phyloP scores from a whole-genome alignment of 2,797 vertebrate species.

The Rhyacichthys aspro region DNA sequence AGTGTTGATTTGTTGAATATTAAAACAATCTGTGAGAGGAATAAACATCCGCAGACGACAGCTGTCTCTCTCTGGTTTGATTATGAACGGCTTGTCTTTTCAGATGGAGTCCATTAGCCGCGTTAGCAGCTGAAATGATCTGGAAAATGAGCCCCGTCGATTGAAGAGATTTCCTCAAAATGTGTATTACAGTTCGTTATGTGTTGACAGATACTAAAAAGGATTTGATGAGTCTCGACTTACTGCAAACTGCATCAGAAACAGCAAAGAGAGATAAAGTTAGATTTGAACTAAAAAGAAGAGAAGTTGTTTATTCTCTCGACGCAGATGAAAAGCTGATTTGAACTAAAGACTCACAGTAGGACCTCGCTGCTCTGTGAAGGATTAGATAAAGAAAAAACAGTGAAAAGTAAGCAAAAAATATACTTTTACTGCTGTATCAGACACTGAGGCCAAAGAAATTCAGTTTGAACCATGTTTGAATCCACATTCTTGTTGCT shows the following conservation, averaged over 20 bases:
- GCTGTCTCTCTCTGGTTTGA: not conserved
- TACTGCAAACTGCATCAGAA: not conserved
- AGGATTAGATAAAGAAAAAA: not conserved
- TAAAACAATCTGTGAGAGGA: not conserved
- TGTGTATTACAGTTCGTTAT: not conserved
- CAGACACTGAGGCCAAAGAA: too few relatives aligned
- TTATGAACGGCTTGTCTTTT: not conserved
- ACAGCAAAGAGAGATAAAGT: not conserved
- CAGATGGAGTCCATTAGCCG: conserved; percentile 2
- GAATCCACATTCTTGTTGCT: too few relatives aligned
- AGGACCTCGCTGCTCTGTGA: not conserved
- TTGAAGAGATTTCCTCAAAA: not conserved
- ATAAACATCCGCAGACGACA: not conserved
- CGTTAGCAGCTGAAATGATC: not conserved
- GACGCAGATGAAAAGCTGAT: too few relatives aligned
- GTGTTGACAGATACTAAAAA: not conserved
- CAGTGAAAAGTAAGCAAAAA: too few relatives aligned
- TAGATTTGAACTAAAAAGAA: not conserved
- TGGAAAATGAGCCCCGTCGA: not conserved
- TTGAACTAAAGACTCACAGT: too few relatives aligned
- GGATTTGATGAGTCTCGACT: not conserved
- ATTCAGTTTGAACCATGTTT: too few relatives aligned
- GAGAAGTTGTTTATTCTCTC: too few relatives aligned
- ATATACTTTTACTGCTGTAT: too few relatives aligned
- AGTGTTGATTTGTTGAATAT: not conserved